Evolutionary conservation across 2,113 vertebrate genomes (phyloP).

Genomic region (Dascyllus trimaculatus): DNA sequence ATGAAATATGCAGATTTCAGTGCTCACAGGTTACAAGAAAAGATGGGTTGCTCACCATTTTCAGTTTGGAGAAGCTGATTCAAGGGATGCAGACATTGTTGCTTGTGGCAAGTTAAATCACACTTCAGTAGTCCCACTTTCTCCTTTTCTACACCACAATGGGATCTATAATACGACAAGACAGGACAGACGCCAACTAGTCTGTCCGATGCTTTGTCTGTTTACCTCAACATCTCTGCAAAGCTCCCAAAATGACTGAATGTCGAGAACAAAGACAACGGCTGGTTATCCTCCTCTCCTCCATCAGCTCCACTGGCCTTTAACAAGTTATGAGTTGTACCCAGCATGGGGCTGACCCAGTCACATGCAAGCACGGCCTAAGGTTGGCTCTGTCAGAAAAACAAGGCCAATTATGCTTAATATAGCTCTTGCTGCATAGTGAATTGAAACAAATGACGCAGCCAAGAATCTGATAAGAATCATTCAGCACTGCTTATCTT

Average conservation of each 20-base stretch:
- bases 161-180: conserved; percentile 20
- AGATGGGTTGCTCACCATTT: background rate
- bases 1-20: conserved; percentile 30
- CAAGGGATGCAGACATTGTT: background rate
- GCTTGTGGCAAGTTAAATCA: conserved; percentile 28
- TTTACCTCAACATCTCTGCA: conserved; percentile 51
- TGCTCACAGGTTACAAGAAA: conserved; percentile 10
- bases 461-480: background rate
- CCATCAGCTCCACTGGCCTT: conserved; percentile 29
- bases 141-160: background rate
- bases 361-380: conserved; percentile 29
- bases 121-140: background rate
- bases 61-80: background rate
- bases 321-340: conserved; percentile 45
- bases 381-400: conserved; percentile 44
- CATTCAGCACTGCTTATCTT: no score
- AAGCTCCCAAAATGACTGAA: conserved; percentile 28
- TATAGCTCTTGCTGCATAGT: no score
- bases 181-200: conserved; percentile 34
- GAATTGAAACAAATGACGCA: background rate
- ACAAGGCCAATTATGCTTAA: conserved; percentile 53
- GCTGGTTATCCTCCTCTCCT: conserved; percentile 15
- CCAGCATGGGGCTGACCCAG: conserved; percentile 28
- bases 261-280: conserved; percentile 25
- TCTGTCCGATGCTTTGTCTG: conserved; percentile 60